Base-by-base conservation (phyloP, 2,113 vertebrate genomes). In the Lethenteron camtschaticum region DNA sequence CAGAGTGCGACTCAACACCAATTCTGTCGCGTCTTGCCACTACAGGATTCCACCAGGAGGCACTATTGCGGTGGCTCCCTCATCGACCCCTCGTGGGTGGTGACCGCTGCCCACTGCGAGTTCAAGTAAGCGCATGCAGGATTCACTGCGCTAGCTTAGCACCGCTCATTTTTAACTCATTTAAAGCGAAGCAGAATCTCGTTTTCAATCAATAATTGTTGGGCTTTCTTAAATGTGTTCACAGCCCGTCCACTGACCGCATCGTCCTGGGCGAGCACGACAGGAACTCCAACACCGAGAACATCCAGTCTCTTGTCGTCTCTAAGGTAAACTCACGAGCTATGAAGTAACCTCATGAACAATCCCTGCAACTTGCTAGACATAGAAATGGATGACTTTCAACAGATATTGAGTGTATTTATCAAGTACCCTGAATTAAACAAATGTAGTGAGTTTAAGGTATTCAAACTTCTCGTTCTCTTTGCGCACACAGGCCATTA, bases 211-310 rank as follows among this genome's bases (percentile, higher is more conserved):
- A 5, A 41, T 6, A 41, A 41, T 7, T 41, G 5, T 41, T 41
- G 41, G 41, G 41, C 41, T 41, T 41, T 41, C 41, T 41, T 41
- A 41, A 41, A 41, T 41, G 41, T 7, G 6, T 41, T 7, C 41
- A 41, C 41, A 7, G 41, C 41, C 41, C 41, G 41, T 41, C 78
- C 1, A 79, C 80, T 1, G 75, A 94, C 71, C 70, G 72, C 0
- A 86, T 90, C 57, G 71, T 90, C 72, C 79, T 88, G 6, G 86
- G 87, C 1, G 84, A 85, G 57, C 86, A 87, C 13, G 79, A 90
- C 75, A 85, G 83, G 70, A 71, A 74, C 2, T 78, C 78, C 3
- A 71, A 73, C 1, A 57, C 72, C 1, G 76, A 83, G 73, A 2
- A 71, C 2, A 58, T 85, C 75, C 87, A 89, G 79, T 75, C 75